Evolutionary conservation across 2,888 invertebrate species (phyloP).

Genomic region (Heliconius ismenius): DNA sequence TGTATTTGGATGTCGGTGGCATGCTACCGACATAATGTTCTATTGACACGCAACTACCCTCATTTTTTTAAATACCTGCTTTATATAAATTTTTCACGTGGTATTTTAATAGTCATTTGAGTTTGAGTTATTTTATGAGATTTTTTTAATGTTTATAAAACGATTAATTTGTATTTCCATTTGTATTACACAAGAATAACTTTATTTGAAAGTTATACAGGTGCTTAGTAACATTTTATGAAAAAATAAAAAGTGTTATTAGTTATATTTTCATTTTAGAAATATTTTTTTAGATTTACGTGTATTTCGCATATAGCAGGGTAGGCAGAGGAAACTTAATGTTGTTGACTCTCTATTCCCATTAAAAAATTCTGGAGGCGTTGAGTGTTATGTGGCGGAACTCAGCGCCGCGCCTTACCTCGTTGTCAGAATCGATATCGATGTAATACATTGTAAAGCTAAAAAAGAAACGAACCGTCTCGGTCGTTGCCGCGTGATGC

Average conservation of each 20-base stretch:
- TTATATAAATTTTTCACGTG: constrained; percentile 31
- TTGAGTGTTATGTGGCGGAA: too few relatives aligned
- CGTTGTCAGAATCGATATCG: constrained; percentile 23
- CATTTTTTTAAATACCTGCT: constrained; percentile 13
- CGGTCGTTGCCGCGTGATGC: constrained; percentile 38
- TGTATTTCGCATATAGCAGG: too few relatives aligned
- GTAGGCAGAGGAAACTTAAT: too few relatives aligned
- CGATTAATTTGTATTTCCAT: background rate
- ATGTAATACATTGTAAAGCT: constrained; percentile 22
- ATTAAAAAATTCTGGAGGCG: too few relatives aligned
- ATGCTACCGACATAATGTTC: constrained; percentile 28
- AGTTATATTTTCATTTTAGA: too few relatives aligned
- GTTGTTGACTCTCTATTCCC: too few relatives aligned
- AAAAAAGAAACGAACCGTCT: constrained; percentile 34
- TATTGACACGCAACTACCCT: constrained; percentile 28
- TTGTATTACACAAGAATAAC: background rate
- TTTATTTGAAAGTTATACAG: too few relatives aligned
- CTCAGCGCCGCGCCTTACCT: too few relatives aligned
- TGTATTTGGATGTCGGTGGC: constrained; percentile 4
- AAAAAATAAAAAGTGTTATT: background rate
- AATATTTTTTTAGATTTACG: too few relatives aligned
- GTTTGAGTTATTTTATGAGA: constrained; percentile 7
- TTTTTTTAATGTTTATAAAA: background rate
- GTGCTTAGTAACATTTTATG: background rate
- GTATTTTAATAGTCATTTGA: constrained; percentile 14